Conservation (phyloP, 2,888 invertebrate species). For the Asteroscopus sphinx region DNA sequence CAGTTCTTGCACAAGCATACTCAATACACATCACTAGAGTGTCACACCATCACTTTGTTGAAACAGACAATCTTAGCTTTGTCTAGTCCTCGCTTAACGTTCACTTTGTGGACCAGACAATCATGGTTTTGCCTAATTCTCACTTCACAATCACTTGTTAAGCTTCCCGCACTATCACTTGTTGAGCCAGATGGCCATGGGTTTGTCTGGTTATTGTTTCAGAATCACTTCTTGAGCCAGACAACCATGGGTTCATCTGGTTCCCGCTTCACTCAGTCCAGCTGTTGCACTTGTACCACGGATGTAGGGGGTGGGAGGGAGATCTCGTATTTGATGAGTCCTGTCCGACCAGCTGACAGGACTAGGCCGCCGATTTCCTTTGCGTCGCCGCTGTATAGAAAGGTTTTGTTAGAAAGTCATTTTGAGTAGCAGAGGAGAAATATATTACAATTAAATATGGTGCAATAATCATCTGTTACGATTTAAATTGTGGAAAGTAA, state of each 20-base stretch:
- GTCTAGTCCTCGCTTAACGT: constrained; percentile 60
- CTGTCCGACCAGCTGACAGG: constrained; percentile 80
- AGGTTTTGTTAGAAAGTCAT: constrained; percentile 46
- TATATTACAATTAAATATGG: too few relatives aligned
- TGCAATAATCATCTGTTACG: too few relatives aligned
- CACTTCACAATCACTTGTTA: constrained; percentile 46
- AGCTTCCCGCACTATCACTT: constrained; percentile 36
- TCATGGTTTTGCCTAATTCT: constrained; percentile 57
- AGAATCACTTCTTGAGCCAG: constrained; percentile 59
- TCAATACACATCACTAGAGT: constrained; percentile 28
- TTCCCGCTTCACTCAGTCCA: constrained; percentile 79
- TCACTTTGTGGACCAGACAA: constrained; percentile 59
- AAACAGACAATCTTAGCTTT: too few relatives aligned
- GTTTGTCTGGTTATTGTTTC: constrained; percentile 58
- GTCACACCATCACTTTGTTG: constrained; percentile 51
- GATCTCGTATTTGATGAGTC: constrained; percentile 90
- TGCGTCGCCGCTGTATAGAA: constrained; percentile 74
- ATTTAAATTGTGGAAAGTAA: too few relatives aligned
- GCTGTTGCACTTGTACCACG: constrained; percentile 85
- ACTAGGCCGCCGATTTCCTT: constrained; percentile 83
- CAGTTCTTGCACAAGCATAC: constrained; percentile 39
- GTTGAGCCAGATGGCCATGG: constrained; percentile 54
- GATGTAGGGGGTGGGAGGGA: constrained; percentile 86
- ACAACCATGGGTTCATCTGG: constrained; percentile 56
- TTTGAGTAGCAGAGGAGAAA: not conserved